These are phyloP conservation scores for Anastrepha ludens DNA, from an alignment of 1,140 invertebrate species.

Conservation along the genomic window DNA sequence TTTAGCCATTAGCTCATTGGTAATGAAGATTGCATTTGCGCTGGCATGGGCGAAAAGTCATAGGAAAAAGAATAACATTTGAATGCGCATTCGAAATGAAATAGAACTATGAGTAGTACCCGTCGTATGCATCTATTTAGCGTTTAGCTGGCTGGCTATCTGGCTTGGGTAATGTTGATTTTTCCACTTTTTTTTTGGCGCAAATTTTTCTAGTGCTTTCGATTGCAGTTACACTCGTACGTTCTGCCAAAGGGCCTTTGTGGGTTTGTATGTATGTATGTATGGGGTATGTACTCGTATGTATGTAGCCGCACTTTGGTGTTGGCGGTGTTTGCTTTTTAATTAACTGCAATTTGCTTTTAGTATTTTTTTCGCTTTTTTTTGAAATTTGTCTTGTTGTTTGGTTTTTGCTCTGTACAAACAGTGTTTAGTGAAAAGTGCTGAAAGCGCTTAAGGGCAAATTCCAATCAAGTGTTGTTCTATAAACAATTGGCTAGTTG, in stretches of 20 bases:
- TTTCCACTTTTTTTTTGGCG: not conserved
- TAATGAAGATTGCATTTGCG: slow-evolving; percentile 45
- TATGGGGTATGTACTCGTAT: not conserved
- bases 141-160: too few species aligned
- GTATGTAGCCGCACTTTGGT: slow-evolving; percentile 10
- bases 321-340: slow-evolving; percentile 32
- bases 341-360: slow-evolving; percentile 52
- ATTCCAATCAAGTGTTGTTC: slow-evolving; percentile 2
- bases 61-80: not conserved
- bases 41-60: not conserved
- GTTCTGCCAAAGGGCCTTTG: not conserved
- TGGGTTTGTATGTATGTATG: not conserved
- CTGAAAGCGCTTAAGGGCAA: slow-evolving; percentile 38
- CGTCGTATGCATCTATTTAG: not conserved
- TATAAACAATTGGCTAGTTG: slow-evolving; percentile 37
- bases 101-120: not conserved
- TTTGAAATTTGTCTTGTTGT: slow-evolving; percentile 8
- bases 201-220: not conserved
- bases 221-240: too few species aligned
- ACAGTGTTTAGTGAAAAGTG: slow-evolving; percentile 27
- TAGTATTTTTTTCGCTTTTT: slow-evolving; percentile 19
- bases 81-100: slow-evolving; percentile 35
- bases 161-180: not conserved
- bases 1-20: slow-evolving; percentile 24
- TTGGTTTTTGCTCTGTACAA: not conserved